Evolutionary conservation across 2,797 vertebrate species (phyloP).

Genomic region (Xiphorhynchus erythropygius): DNA sequence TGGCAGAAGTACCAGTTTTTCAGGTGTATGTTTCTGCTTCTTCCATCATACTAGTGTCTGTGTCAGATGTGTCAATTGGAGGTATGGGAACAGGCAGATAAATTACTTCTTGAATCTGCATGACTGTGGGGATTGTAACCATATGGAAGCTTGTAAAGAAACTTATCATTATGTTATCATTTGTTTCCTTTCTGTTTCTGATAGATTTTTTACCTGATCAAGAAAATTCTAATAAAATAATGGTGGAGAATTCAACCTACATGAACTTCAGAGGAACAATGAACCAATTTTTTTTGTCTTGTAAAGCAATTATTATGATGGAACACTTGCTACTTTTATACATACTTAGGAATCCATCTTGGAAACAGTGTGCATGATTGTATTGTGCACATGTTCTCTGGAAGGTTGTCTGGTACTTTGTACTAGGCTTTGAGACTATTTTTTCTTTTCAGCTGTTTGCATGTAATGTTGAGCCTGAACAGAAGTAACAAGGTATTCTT

Average conservation of each 20-base stretch:
- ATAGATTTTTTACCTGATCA: background rate
- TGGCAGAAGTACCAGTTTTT: background rate
- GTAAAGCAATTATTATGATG: background rate
- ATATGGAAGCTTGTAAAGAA: background rate
- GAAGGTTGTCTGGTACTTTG: background rate
- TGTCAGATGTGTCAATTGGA: background rate
- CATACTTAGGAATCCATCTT: background rate
- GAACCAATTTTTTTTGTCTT: background rate
- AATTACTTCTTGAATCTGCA: background rate
- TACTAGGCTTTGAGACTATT: background rate
- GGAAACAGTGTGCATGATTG: background rate
- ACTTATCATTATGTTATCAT: background rate
- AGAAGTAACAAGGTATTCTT: background rate
- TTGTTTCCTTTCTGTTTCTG: background rate
- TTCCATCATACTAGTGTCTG: background rate
- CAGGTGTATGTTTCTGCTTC: background rate
- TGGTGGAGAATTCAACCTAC: background rate
- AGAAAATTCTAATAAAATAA: background rate
- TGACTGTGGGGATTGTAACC: background rate
- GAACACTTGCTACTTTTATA: background rate
- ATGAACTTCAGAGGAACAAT: background rate
- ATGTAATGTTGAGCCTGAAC: background rate
- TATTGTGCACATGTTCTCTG: background rate
- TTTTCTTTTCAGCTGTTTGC: background rate
- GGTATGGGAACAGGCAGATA: background rate